Percentiles rank a stretch among this genome's conserved stretches.
Conservation (phyloP, 2,113 vertebrate genomes). For the Collichthys lucidus region DNA sequence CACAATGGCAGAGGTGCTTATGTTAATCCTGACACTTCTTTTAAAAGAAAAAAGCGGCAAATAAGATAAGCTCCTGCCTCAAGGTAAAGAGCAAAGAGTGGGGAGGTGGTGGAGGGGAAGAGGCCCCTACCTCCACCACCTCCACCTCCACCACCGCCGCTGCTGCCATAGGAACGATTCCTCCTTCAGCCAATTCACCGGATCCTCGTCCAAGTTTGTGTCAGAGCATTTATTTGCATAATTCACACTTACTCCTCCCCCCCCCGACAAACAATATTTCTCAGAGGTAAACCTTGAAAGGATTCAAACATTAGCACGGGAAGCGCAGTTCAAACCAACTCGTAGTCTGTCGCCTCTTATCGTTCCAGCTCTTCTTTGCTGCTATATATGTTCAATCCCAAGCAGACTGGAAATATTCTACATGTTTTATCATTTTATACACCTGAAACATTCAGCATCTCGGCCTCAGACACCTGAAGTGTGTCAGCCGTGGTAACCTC, state of each 20-base stretch:
- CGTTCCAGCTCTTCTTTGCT: too few species aligned
- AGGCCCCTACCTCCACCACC: neutral
- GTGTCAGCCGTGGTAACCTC: too few species aligned
- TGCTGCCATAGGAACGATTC: slow-evolving; percentile 27
- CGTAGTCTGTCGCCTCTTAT: neutral
- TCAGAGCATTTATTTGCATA: slow-evolving; percentile 79
- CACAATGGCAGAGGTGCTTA: slow-evolving; percentile 84
- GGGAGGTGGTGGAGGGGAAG: neutral
- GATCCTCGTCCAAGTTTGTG: slow-evolving; percentile 75
- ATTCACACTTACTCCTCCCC: slow-evolving; percentile 79
- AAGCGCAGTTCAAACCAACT: neutral
- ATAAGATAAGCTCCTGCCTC: slow-evolving; percentile 81
- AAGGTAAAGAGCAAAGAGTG: slow-evolving; percentile 69
- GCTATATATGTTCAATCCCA: too few species aligned
- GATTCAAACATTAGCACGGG: neutral
- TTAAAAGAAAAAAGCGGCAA: slow-evolving; percentile 50
- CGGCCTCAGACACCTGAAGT: too few species aligned
- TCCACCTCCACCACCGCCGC: neutral
- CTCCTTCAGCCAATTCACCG: slow-evolving; percentile 61
- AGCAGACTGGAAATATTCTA: too few species aligned
- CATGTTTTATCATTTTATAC: too few species aligned
- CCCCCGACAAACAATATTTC: slow-evolving; percentile 37
- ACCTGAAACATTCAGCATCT: too few species aligned
- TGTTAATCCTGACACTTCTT: slow-evolving; percentile 81
- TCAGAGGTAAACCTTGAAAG: too few species aligned